These are phyloP conservation scores for Sandelia bainsii DNA, from an alignment of 2,797 vertebrate species.

Conservation along the genomic window DNA sequence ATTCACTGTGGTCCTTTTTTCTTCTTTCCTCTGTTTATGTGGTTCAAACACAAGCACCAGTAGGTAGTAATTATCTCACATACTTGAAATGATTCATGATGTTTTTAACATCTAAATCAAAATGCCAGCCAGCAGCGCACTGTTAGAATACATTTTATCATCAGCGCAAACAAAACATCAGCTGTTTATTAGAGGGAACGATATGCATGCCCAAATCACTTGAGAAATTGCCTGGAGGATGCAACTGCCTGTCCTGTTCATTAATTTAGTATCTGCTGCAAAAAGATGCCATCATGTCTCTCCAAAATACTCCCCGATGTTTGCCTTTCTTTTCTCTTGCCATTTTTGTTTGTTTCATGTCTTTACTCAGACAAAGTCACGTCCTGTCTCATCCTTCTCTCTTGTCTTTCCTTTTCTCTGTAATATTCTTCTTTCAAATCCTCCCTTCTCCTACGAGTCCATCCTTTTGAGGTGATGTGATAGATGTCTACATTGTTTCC, in stretches of 20 bases:
- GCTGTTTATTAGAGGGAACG: constrained; percentile 67
- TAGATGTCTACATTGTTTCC: constrained; percentile 89
- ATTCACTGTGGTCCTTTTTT: constrained; percentile 8
- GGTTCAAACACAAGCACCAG: constrained; percentile 32
- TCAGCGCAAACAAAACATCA: constrained; percentile 73
- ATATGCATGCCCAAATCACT: constrained; percentile 65
- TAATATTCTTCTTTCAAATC: constrained; percentile 85
- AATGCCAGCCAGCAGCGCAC: constrained; percentile 54
- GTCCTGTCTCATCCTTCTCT: constrained; percentile 26
- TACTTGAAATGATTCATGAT: constrained; percentile 57
- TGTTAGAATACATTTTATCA: constrained; percentile 56
- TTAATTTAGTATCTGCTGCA: constrained; percentile 72
- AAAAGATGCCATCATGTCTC: constrained; percentile 44
- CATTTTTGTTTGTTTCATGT: constrained; percentile 54
- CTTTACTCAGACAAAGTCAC: constrained; percentile 37
- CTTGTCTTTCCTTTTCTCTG: constrained; percentile 56
- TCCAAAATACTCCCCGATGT: constrained; percentile 55
- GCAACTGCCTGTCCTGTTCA: constrained; percentile 68
- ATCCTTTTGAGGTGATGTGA: constrained; percentile 84
- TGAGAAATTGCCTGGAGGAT: constrained; percentile 70
- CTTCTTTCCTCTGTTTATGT: constrained; percentile 18
- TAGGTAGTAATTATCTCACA: constrained; percentile 58
- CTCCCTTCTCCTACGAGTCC: constrained; percentile 81
- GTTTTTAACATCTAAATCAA: constrained; percentile 54
- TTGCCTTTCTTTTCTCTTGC: constrained; percentile 50